phyloP scores from a whole-genome alignment of 64 coral and sea anemone species.

The Actinia equina region DNA sequence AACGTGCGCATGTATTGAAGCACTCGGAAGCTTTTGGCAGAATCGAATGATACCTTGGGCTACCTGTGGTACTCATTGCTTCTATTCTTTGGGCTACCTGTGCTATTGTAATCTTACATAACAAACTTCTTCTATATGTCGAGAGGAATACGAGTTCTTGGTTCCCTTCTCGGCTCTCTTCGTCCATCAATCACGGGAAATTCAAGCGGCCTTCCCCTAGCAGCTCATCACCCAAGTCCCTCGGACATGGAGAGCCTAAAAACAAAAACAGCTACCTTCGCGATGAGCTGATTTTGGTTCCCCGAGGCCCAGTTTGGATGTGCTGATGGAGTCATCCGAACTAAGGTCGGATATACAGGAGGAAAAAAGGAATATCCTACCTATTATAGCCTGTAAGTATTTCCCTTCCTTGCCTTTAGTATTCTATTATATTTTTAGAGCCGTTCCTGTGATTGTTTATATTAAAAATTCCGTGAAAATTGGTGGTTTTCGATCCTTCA shows the following conservation, averaged over 20 bases:
- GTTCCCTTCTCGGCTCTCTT: conserved; percentile 26
- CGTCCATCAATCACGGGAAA: conserved; percentile 53
- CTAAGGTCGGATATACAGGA: conserved; percentile 89
- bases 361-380: conserved; percentile 81
- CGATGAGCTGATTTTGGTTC: conserved; percentile 99
- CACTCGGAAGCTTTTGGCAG: too few species aligned
- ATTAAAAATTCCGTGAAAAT: background rate
- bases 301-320: conserved; percentile 98
- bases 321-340: conserved; percentile 83
- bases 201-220: conserved; percentile 17
- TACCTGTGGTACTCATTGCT: too few species aligned
- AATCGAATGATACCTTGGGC: too few species aligned
- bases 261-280: conserved; percentile 85
- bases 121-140: background rate
- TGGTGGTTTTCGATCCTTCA: background rate
- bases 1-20: too few species aligned
- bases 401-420: background rate
- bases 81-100: too few species aligned
- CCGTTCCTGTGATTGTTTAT: background rate
- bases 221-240: conserved; percentile 10
- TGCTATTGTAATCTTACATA: too few species aligned
- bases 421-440: background rate
- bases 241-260: conserved; percentile 38
- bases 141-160: background rate
- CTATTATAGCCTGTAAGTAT: conserved; percentile 92